Conservation (phyloP, 2,888 invertebrate species). For the Machimus atricapillus region DNA sequence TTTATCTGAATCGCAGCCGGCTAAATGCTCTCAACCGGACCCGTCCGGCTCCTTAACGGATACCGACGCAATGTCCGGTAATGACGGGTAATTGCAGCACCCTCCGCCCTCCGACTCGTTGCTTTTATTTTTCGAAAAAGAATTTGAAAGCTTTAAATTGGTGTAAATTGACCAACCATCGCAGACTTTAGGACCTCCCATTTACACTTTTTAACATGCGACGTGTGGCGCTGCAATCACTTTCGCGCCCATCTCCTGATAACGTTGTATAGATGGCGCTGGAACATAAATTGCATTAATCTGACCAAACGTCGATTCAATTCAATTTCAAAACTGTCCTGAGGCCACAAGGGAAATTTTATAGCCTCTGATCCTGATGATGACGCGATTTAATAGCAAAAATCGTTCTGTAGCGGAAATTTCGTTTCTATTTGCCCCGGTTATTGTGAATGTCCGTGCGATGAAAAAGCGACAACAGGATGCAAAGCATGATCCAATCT, state of each 20-base stretch:
- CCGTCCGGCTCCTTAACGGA: not conserved
- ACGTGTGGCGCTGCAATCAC: not conserved
- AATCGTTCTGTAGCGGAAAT: not conserved
- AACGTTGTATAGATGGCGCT: not conserved
- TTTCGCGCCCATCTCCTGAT: not conserved
- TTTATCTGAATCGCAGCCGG: not conserved
- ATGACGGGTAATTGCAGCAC: not conserved
- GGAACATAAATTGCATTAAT: not conserved
- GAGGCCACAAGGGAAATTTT: not conserved
- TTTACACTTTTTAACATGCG: not conserved
- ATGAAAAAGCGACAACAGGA: not conserved
- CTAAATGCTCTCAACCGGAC: not conserved
- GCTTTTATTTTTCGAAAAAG: not conserved
- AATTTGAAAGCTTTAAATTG: not conserved
- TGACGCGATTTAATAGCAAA: not conserved
- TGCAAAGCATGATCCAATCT: not conserved
- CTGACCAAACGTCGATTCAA: slow-evolving; percentile 17
- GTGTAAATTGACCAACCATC: not conserved
- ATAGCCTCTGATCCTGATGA: not conserved
- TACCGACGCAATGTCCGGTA: not conserved
- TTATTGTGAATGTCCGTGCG: not conserved
- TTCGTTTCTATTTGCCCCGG: not conserved
- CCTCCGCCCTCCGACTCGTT: not conserved
- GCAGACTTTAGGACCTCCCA: not conserved
- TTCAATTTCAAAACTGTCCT: slow-evolving; percentile 7